phyloP scores from a whole-genome alignment of 2,888 invertebrate genomes.

The Philaethria dido region DNA sequence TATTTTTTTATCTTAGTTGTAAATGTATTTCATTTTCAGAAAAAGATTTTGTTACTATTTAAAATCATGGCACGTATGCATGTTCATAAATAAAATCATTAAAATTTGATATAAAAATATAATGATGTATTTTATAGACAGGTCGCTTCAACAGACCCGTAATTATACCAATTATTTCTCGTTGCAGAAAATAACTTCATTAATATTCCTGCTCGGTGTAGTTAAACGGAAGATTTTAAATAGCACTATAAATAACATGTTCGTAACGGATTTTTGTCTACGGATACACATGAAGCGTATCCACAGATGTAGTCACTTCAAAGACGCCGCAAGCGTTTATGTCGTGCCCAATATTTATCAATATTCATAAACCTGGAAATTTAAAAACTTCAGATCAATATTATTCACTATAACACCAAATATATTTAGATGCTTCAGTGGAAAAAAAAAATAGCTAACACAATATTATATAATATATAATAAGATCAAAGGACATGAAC shows the following conservation, averaged over 20 bases:
- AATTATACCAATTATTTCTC: conserved; percentile 42
- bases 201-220: conserved; percentile 39
- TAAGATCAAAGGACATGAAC: conserved; percentile 19
- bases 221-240: conserved; percentile 40
- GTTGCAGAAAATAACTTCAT: conserved; percentile 42
- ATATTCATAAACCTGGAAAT: too few species aligned
- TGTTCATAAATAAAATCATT: conserved; percentile 8
- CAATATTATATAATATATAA: neutral
- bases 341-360: conserved; percentile 50
- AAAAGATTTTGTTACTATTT: neutral
- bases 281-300: conserved; percentile 16
- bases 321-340: conserved; percentile 7
- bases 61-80: conserved; percentile 1
- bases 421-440: too few species aligned
- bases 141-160: conserved; percentile 31
- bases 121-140: conserved; percentile 33
- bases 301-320: conserved; percentile 12
- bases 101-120: conserved; percentile 28
- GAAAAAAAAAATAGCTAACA: neutral
- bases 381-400: neutral
- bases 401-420: neutral
- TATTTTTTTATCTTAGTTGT: neutral
- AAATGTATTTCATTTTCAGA: neutral
- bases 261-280: conserved; percentile 35
- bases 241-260: conserved; percentile 37